Evolutionary conservation across 1,140 invertebrate genomes (phyloP).

Genomic region (Theocolax elegans): DNA sequence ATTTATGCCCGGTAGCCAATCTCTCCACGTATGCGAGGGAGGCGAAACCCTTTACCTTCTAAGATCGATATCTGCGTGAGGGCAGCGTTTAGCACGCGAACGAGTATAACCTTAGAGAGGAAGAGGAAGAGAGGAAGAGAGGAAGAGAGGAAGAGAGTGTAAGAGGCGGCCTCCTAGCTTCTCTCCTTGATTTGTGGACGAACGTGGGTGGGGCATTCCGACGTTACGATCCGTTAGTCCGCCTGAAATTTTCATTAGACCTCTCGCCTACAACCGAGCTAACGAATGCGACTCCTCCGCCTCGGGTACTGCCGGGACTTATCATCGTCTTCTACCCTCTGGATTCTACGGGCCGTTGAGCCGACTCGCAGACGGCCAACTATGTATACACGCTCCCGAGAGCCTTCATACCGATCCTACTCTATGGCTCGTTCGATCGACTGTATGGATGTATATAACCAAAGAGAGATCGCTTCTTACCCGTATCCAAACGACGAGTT

Average conservation of each 20-base stretch:
- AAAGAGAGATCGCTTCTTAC: not conserved
- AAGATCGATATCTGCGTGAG: slow-evolving; percentile 30
- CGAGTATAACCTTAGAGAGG: not conserved
- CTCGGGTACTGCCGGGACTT: not conserved
- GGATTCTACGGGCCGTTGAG: slow-evolving; percentile 1
- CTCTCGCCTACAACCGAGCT: slow-evolving; percentile 33
- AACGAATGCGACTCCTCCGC: slow-evolving; percentile 24
- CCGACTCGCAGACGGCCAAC: not conserved
- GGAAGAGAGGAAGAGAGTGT: not conserved
- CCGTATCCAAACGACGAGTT: not conserved
- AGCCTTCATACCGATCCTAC: too few relatives aligned
- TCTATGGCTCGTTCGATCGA: too few relatives aligned
- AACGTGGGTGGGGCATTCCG: slow-evolving; percentile 38
- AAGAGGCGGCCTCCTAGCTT: not conserved
- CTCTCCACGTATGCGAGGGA: not conserved
- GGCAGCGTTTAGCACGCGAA: slow-evolving; percentile 27
- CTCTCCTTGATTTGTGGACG: slow-evolving; percentile 49
- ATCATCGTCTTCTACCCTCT: slow-evolving; percentile 16
- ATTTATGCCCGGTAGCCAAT: slow-evolving; percentile 42
- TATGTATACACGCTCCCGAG: too few relatives aligned
- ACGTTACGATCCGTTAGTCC: slow-evolving; percentile 35
- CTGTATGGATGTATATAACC: too few relatives aligned
- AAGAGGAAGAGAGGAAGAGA: not conserved
- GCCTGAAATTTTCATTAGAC: slow-evolving; percentile 52
- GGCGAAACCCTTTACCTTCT: not conserved